Percentiles rank a stretch among this genome's conserved stretches.
Evolutionary conservation across 2,888 invertebrate genomes (phyloP).

Genomic region (Boloria selene): DNA sequence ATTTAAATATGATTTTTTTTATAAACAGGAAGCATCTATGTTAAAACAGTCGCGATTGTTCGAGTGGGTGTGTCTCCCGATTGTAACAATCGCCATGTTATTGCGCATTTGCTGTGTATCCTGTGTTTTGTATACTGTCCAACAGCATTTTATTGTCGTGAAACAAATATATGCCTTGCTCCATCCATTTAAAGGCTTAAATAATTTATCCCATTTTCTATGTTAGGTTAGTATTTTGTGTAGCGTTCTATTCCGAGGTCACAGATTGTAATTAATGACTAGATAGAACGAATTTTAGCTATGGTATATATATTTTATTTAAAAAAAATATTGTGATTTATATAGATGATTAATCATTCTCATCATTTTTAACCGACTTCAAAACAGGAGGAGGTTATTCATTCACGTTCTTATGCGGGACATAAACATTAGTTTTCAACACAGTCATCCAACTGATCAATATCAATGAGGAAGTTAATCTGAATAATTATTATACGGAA

Average conservation of each 20-base stretch:
- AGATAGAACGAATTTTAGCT: constrained; percentile 11
- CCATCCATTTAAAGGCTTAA: constrained; percentile 20
- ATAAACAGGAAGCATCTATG: constrained; percentile 70
- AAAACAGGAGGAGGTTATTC: too few species aligned
- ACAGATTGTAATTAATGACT: constrained; percentile 55
- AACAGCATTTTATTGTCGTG: constrained; percentile 6
- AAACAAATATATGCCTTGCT: constrained; percentile 23
- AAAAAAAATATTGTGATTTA: too few species aligned
- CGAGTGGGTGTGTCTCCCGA: constrained; percentile 65
- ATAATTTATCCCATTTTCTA: constrained; percentile 9
- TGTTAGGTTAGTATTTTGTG: constrained; percentile 13
- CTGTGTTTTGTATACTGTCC: constrained; percentile 36
- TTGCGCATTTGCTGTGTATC: constrained; percentile 64
- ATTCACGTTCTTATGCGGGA: constrained; percentile 10
- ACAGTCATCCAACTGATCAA: constrained; percentile 12
- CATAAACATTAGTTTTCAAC: constrained; percentile 14
- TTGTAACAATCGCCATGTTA: constrained; percentile 61
- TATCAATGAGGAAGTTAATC: constrained; percentile 26
- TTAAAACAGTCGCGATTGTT: constrained; percentile 63
- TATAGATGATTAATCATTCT: neutral
- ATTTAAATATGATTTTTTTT: constrained; percentile 16
- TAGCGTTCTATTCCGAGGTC: constrained; percentile 54
- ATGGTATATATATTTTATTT: neutral
- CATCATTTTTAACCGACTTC: too few species aligned
- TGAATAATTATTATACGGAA: constrained; percentile 33